Evolutionary conservation across 2,888 invertebrate genomes (phyloP).

Genomic region (Sycophila texana): DNA sequence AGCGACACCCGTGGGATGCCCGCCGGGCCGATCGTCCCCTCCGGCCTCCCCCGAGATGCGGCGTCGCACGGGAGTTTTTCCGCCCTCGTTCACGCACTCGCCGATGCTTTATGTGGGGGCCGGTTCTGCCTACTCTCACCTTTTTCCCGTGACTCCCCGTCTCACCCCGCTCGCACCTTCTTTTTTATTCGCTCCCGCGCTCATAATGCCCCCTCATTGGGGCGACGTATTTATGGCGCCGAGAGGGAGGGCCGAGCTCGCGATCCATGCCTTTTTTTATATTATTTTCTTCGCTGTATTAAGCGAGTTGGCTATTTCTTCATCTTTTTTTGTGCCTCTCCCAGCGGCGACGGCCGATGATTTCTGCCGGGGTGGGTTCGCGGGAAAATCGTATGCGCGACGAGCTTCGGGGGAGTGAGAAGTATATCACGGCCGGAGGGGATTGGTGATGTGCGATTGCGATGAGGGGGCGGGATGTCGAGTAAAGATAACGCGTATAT

Average conservation of each 20-base stretch:
- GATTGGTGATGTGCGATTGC: constrained; percentile 22
- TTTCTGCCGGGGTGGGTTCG: constrained; percentile 65
- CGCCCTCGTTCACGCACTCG: constrained; percentile 21
- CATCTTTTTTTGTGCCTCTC: neutral
- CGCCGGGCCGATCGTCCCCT: constrained; percentile 12
- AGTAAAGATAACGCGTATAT: constrained; percentile 32
- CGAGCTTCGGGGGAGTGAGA: constrained; percentile 33
- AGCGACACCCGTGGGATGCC: constrained; percentile 64
- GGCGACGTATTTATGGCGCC: constrained; percentile 38
- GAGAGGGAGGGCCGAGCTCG: constrained; percentile 10
- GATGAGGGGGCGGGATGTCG: neutral
- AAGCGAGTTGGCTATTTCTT: neutral
- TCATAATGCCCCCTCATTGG: constrained; percentile 11
- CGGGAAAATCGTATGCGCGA: constrained; percentile 58
- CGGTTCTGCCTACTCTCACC: constrained; percentile 18
- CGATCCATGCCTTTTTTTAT: constrained; percentile 5
- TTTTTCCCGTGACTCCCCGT: constrained; percentile 14
- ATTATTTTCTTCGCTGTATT: constrained; percentile 8
- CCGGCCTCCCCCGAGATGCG: constrained; percentile 3
- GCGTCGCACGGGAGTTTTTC: constrained; percentile 14
- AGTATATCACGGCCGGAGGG: constrained; percentile 1
- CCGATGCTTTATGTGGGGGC: constrained; percentile 31
- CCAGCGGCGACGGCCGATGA: constrained; percentile 43
- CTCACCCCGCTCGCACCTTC: neutral
- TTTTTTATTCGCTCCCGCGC: neutral